Evolutionary conservation across 2,113 vertebrate genomes (phyloP).

Genomic region (Ptilorrhoa leucosticta): DNA sequence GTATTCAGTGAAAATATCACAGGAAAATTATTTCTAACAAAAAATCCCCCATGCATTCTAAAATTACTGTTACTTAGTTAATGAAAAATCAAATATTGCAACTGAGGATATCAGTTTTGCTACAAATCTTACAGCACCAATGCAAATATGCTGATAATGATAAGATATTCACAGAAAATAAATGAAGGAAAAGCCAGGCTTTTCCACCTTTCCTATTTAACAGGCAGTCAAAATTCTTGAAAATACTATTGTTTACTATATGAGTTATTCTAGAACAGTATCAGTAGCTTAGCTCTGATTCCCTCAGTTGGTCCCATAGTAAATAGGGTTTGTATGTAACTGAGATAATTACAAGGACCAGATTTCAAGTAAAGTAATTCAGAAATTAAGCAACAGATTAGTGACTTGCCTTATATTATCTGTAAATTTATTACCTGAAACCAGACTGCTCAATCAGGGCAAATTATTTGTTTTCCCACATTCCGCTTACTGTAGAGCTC

Average conservation of each 20-base stretch:
- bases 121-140: background rate
- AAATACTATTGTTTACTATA: background rate
- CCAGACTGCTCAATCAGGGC: background rate
- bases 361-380: background rate
- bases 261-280: background rate
- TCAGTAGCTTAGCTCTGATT: background rate
- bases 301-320: background rate
- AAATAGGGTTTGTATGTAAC: background rate
- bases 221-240: background rate
- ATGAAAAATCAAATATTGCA: background rate
- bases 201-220: background rate
- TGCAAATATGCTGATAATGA: background rate
- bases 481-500: background rate
- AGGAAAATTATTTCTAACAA: background rate
- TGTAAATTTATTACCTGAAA: conserved; percentile 2
- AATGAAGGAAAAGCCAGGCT: background rate
- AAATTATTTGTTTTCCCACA: background rate
- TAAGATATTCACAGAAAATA: background rate
- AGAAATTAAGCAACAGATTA: background rate
- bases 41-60: background rate
- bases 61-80: background rate
- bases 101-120: background rate
- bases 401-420: background rate
- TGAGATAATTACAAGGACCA: background rate
- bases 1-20: background rate